These are phyloP conservation scores for Leuctra nigra DNA, from an alignment of 2,888 invertebrate genomes.

Conservation along the genomic window DNA sequence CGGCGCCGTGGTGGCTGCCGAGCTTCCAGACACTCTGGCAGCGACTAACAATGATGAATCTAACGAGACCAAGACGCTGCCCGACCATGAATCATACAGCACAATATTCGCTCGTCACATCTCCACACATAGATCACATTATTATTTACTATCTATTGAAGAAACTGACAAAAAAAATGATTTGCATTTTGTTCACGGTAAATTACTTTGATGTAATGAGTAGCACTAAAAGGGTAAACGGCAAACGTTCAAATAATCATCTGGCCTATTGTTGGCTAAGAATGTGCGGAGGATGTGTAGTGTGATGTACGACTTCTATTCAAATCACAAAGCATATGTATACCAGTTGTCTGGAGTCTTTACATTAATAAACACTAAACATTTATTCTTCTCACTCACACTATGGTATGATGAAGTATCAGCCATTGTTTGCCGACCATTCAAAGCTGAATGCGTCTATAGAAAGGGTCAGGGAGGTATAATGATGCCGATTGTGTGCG, in stretches of 20 bases:
- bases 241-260: constrained; percentile 16
- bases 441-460: constrained; percentile 15
- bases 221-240: background rate
- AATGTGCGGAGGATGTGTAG: constrained; percentile 6
- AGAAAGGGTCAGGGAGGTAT: constrained; percentile 12
- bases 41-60: background rate
- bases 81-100: background rate
- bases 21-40: constrained; percentile 4
- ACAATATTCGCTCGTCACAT: background rate
- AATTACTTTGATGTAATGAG: background rate
- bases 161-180: too few relatives aligned
- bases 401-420: constrained; percentile 24
- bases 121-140: too few relatives aligned
- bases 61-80: background rate
- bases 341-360: constrained; percentile 19
- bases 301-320: constrained; percentile 15
- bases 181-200: background rate
- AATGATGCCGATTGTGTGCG: constrained; percentile 12
- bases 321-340: constrained; percentile 15
- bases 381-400: constrained; percentile 27
- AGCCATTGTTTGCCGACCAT: constrained; percentile 3
- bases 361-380: constrained; percentile 29
- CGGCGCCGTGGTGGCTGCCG: constrained; percentile 12
- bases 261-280: constrained; percentile 10
- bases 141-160: too few relatives aligned